Conservation (phyloP, 2,888 invertebrate species). For the Mechanitis mazaeus region DNA sequence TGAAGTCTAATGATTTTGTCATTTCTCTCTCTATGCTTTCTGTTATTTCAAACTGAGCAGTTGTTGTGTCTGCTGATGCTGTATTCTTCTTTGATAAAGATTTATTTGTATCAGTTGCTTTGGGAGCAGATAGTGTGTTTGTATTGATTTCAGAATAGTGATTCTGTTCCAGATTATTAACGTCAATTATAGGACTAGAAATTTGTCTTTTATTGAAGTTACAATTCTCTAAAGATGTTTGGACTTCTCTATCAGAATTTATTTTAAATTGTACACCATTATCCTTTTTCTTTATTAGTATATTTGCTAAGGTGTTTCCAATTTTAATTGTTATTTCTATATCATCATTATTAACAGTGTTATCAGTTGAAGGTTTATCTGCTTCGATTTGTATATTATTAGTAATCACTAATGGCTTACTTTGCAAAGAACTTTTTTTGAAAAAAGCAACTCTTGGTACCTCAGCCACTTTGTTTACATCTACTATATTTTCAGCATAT, state of each 20-base stretch:
- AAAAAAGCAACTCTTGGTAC: slow-evolving; percentile 2
- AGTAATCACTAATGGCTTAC: neutral
- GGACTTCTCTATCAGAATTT: slow-evolving; percentile 54
- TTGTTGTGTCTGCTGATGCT: slow-evolving; percentile 60
- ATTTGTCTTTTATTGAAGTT: slow-evolving; percentile 25
- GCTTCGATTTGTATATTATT: slow-evolving; percentile 22
- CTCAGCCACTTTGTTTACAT: neutral
- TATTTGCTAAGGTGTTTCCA: slow-evolving; percentile 57
- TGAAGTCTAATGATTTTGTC: slow-evolving; percentile 48
- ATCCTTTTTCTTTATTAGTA: slow-evolving; percentile 56
- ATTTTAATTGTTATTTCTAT: slow-evolving; percentile 64
- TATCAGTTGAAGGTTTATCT: slow-evolving; percentile 33
- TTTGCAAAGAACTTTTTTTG: slow-evolving; percentile 5
- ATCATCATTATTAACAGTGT: slow-evolving; percentile 42
- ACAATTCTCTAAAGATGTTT: slow-evolving; percentile 47
- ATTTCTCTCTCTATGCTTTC: slow-evolving; percentile 64
- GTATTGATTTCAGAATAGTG: neutral
- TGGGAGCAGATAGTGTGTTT: neutral
- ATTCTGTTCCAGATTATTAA: slow-evolving; percentile 20
- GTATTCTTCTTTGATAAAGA: slow-evolving; percentile 50
- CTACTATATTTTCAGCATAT: slow-evolving; percentile 3
- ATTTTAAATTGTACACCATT: slow-evolving; percentile 57
- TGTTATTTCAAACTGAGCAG: slow-evolving; percentile 57
- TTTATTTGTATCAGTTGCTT: neutral
- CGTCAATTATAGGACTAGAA: slow-evolving; percentile 28